phyloP scores from a whole-genome alignment of 2,888 invertebrate species.

The Drosophila niveifrons region DNA sequence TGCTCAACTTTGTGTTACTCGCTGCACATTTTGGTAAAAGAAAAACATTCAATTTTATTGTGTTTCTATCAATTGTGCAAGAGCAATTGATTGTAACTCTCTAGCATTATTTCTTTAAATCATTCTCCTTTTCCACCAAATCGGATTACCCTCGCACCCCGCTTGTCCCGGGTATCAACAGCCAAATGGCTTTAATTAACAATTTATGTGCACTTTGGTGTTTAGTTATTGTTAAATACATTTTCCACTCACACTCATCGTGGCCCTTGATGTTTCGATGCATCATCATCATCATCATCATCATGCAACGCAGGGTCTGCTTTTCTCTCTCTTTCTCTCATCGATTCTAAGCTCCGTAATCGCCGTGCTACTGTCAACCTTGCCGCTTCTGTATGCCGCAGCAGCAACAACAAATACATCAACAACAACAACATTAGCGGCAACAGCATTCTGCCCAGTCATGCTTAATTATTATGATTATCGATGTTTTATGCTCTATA shows the following conservation, averaged over 20 bases:
- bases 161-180: background rate
- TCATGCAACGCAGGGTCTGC: background rate
- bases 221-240: constrained; percentile 50
- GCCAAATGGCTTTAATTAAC: constrained; percentile 76
- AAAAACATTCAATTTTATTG: no score
- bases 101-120: no score
- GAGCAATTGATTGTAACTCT: no score
- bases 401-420: constrained; percentile 1
- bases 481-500: constrained; percentile 82
- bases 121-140: no score
- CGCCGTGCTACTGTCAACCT: constrained; percentile 56
- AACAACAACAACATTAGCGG: constrained; percentile 1
- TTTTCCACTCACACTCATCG: constrained; percentile 5
- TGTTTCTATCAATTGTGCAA: no score
- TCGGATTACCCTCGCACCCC: no score
- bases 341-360: constrained; percentile 48
- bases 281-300: constrained; percentile 41
- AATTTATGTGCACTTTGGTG: constrained; percentile 61
- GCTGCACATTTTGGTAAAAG: background rate
- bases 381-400: constrained; percentile 39
- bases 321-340: background rate
- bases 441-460: constrained; percentile 71
- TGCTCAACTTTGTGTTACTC: constrained; percentile 8
- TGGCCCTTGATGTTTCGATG: constrained; percentile 54
- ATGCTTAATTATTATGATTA: constrained; percentile 82